Conservation (phyloP, 2,888 invertebrate genomes). For the Lottia gigantea region DNA sequence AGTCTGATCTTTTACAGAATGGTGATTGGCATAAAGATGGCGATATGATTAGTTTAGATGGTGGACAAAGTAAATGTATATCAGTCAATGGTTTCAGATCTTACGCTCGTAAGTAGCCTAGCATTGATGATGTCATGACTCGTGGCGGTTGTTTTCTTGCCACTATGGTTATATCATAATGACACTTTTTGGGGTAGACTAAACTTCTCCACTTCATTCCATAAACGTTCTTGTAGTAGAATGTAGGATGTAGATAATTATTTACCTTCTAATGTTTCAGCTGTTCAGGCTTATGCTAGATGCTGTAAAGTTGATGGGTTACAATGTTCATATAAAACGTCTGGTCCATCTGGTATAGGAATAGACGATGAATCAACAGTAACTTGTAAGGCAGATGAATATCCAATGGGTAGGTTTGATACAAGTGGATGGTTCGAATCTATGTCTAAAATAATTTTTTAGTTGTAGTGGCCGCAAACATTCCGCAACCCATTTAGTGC, state of each 20-base stretch:
- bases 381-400: slow-evolving; percentile 12
- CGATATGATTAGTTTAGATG: not conserved
- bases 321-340: slow-evolving; percentile 22
- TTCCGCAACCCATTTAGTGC: too few species aligned
- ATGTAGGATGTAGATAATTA: not conserved
- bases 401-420: slow-evolving; percentile 20
- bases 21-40: slow-evolving; percentile 11
- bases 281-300: slow-evolving; percentile 21
- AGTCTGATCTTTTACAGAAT: not conserved
- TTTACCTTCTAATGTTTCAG: slow-evolving; percentile 7
- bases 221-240: too few species aligned
- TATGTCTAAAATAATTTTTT: too few species aligned
- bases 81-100: slow-evolving; percentile 9
- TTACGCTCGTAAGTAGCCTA: slow-evolving; percentile 11
- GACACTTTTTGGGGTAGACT: too few species aligned
- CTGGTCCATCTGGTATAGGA: slow-evolving; percentile 25
- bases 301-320: slow-evolving; percentile 24
- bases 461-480: too few species aligned
- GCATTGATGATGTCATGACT: too few species aligned
- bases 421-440: not conserved
- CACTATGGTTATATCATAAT: too few species aligned
- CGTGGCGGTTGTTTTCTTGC: too few species aligned
- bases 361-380: slow-evolving; percentile 18
- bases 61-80: slow-evolving; percentile 9
- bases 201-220: too few species aligned